Base-by-base conservation (phyloP, 23 tunicate species). In the Trididemnum nubilum region DNA sequence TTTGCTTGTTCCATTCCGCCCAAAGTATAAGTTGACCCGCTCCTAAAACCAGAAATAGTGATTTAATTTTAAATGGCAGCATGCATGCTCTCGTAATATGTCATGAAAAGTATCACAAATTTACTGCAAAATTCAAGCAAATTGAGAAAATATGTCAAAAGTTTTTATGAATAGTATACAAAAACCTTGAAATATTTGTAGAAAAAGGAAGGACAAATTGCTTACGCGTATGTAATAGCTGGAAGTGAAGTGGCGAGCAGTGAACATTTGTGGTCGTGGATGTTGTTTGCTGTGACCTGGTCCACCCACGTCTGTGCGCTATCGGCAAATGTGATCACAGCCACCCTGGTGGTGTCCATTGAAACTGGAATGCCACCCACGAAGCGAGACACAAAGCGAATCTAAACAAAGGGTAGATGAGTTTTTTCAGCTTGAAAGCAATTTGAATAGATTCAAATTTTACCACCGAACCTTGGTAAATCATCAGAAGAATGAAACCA, bases 241-340 rank as follows among this genome's bases (percentile, higher is more conserved):
- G 98, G 98, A 35, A 93, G 86, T 15, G 87, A 73, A 12, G 82
- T 83, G 25, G 86, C 98, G 15, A 93, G 80, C 29, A 93, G 87
- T 9, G 98, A 93, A 80, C 98, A 93, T 36, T 93, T 93, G 70
- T 93, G 98, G 44, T 91, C 98, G 80, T 93, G 98, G 64, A 93
- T 88, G 80, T 93, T 90, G 73, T 67, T 88, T 31, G 84, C 83
- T 15, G 93, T 83, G 7, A 93, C 98, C 81, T 93, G 98, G 49
- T 93, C 91, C 24, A 93, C 98, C 98, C 98, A 93, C 28, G 79
- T 51, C 52, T 86, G 38, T 34, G 87, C 89, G 61, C 39, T 84
- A 37, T 93, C 93, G 23, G 93, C 86, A 54, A 83, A 93, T 21
- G 98, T 93, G 49, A 93, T 94, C 35, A 93, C 98, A 12, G 98